A percentile compares a stretch with the other conserved stretches of the same genome.
phyloP scores from a whole-genome alignment of 2,797 vertebrate genomes.

The Eleutherodactylus coqui region DNA sequence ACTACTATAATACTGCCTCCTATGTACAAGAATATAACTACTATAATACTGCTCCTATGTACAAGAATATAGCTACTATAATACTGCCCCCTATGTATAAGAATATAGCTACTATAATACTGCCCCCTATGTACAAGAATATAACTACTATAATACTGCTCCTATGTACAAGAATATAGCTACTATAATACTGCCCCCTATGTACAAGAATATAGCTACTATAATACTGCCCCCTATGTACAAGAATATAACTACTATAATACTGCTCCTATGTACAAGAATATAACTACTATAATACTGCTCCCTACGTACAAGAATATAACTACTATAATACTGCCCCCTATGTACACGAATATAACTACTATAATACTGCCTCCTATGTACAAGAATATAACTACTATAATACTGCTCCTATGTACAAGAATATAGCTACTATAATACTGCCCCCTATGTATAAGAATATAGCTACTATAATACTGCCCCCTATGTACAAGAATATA shows the following conservation, averaged over 20 bases:
- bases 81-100: not conserved
- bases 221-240: too few species aligned
- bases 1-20: not conserved
- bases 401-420: not conserved
- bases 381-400: not conserved
- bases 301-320: not conserved
- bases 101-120: slow-evolving; percentile 7
- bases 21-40: not conserved
- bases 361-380: not conserved
- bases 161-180: not conserved
- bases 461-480: too few species aligned
- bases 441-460: too few species aligned
- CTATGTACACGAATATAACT: not conserved
- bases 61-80: not conserved
- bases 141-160: not conserved
- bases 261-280: too few species aligned
- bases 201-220: not conserved
- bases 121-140: not conserved
- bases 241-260: too few species aligned
- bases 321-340: not conserved
- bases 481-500: too few species aligned
- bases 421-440: not conserved
- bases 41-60: not conserved
- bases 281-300: too few species aligned
- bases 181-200: not conserved